phyloP scores from a whole-genome alignment of 2,888 invertebrate genomes.

The Zeuzera pyrina region DNA sequence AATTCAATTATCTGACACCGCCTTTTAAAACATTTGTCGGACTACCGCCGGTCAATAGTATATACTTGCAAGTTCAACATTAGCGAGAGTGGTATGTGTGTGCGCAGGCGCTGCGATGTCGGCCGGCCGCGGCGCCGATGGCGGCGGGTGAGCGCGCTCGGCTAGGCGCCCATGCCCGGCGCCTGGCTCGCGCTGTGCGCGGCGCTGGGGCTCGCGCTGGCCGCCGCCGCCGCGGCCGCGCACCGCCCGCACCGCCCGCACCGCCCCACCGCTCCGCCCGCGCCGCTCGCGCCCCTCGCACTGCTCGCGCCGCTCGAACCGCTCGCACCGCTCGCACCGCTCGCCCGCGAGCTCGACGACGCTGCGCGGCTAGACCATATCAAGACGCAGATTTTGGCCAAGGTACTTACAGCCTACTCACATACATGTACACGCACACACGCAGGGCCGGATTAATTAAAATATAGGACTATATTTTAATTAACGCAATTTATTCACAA shows the following conservation, averaged over 20 bases:
- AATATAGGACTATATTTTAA: too few species aligned
- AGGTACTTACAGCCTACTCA: constrained; percentile 29
- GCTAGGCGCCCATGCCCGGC: constrained; percentile 67
- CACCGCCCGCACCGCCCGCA: constrained; percentile 53
- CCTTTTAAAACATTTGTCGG: too few species aligned
- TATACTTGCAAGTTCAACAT: too few species aligned
- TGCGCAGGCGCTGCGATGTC: constrained; percentile 57
- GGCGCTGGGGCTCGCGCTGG: constrained; percentile 65
- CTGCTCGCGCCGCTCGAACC: constrained; percentile 29
- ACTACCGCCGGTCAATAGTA: too few species aligned
- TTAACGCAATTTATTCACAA: too few species aligned
- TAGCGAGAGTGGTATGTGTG: constrained; percentile 4
- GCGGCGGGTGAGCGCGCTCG: constrained; percentile 57
- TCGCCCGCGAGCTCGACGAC: constrained; percentile 13
- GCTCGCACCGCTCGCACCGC: constrained; percentile 12
- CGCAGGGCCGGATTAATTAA: too few species aligned
- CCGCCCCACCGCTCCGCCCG: constrained; percentile 51
- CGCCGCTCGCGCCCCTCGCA: constrained; percentile 66
- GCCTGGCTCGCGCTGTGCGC: constrained; percentile 67
- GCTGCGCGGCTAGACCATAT: constrained; percentile 38
- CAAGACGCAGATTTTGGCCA: constrained; percentile 51
- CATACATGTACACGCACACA: too few species aligned
- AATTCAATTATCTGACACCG: too few species aligned
- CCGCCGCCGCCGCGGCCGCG: constrained; percentile 40
- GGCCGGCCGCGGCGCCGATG: constrained; percentile 58